A percentile compares a stretch with the other conserved stretches of the same genome.
Evolutionary conservation across 2,113 vertebrate species (phyloP).

Genomic region (Notothenia coriiceps): DNA sequence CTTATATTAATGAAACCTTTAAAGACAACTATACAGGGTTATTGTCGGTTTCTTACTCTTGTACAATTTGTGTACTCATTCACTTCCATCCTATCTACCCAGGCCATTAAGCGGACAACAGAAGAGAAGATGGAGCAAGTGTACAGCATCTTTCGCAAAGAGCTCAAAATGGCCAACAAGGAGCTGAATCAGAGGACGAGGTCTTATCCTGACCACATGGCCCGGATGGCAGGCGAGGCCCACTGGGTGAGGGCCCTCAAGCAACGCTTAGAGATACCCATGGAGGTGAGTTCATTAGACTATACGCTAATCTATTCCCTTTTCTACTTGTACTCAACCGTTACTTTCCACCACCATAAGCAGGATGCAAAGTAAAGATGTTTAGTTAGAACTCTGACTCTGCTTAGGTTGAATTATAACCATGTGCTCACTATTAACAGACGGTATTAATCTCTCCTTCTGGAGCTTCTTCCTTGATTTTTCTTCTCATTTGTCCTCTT

Average conservation of each 20-base stretch:
- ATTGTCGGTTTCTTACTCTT: not conserved
- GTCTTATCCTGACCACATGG: slow-evolving; percentile 75
- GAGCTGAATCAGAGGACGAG: slow-evolving; percentile 75
- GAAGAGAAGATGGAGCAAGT: slow-evolving; percentile 86
- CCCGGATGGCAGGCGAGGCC: slow-evolving; percentile 79
- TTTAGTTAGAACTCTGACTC: not conserved
- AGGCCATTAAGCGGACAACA: slow-evolving; percentile 86
- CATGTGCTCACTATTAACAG: not conserved
- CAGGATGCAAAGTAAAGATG: not conserved
- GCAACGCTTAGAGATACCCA: slow-evolving; percentile 78
- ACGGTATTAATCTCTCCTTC: not conserved
- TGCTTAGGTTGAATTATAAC: not conserved
- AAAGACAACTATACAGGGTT: not conserved
- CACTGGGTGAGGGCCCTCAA: slow-evolving; percentile 79
- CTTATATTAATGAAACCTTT: not conserved
- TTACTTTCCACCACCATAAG: not conserved
- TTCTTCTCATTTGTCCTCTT: not conserved
- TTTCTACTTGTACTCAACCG: not conserved
- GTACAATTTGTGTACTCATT: not conserved
- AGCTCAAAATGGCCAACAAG: slow-evolving; percentile 83
- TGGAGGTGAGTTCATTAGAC: slow-evolving; percentile 81
- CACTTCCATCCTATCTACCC: not conserved
- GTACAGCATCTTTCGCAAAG: slow-evolving; percentile 83
- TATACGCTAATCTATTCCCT: not conserved
- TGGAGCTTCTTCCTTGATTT: not conserved